A percentile compares a stretch with the other conserved stretches of the same genome.
Conservation (phyloP, 2,888 invertebrate species). For the Hyalella azteca region DNA sequence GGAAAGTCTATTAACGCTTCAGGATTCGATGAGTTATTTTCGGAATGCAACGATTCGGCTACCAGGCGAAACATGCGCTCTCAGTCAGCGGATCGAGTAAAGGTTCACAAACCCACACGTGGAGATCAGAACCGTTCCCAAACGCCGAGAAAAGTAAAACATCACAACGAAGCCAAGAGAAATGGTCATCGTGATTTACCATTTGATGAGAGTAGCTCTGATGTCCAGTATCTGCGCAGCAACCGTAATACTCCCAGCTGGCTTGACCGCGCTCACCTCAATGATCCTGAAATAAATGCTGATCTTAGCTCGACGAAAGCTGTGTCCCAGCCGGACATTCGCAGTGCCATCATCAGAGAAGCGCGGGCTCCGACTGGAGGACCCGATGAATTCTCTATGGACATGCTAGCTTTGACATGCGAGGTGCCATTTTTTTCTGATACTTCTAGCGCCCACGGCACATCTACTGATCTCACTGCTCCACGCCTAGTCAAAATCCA, state of each 20-base stretch:
- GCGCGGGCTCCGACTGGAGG: slow-evolving; percentile 50
- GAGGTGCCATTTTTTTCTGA: slow-evolving; percentile 17
- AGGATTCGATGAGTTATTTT: slow-evolving; percentile 59
- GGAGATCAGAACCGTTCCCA: slow-evolving; percentile 35
- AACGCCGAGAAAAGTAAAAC: slow-evolving; percentile 58
- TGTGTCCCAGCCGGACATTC: slow-evolving; percentile 55
- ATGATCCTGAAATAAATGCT: slow-evolving; percentile 60
- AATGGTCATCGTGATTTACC: not conserved
- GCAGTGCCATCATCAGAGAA: slow-evolving; percentile 52
- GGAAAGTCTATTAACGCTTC: slow-evolving; percentile 57
- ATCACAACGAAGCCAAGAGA: slow-evolving; percentile 50
- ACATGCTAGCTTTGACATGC: not conserved
- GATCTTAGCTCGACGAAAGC: slow-evolving; percentile 60
- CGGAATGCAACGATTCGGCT: slow-evolving; percentile 43
- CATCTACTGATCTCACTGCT: slow-evolving; percentile 43
- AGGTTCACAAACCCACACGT: slow-evolving; percentile 60
- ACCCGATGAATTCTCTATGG: slow-evolving; percentile 23
- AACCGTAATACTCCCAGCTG: slow-evolving; percentile 54
- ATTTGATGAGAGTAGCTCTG: not conserved
- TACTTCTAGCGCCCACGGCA: not conserved
- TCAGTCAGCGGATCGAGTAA: slow-evolving; percentile 82
- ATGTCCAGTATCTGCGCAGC: not conserved
- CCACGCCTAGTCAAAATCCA: slow-evolving; percentile 51
- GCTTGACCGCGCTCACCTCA: slow-evolving; percentile 58
- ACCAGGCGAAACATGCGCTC: slow-evolving; percentile 80